phyloP scores from a whole-genome alignment of 2,113 vertebrate species.

The Brienomyrus longianalis region DNA sequence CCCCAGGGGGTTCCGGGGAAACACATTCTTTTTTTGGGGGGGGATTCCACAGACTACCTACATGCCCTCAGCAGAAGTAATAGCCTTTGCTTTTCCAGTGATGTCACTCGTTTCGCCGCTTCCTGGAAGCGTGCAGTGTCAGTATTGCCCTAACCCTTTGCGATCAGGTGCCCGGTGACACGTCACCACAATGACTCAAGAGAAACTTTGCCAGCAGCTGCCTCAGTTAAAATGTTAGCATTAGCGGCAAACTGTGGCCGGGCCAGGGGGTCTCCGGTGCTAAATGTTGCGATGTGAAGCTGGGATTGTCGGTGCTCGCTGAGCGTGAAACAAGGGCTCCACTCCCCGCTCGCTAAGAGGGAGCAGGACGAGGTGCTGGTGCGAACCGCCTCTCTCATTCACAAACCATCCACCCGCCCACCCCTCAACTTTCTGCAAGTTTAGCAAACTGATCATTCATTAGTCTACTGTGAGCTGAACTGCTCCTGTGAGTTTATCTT shows the following conservation, averaged over 20 bases:
- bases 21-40: background rate
- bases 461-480: background rate
- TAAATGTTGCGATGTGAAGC: background rate
- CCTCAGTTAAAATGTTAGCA: background rate
- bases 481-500: background rate
- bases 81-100: background rate
- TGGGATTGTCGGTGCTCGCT: background rate
- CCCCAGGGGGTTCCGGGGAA: slow-evolving; percentile 14
- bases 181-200: background rate
- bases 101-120: background rate
- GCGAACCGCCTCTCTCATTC: background rate
- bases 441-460: slow-evolving; percentile 1
- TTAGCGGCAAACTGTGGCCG: background rate
- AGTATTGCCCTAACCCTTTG: background rate
- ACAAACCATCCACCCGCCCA: background rate
- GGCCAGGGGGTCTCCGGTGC: background rate
- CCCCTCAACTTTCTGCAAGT: background rate
- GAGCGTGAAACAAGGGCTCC: background rate
- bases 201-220: background rate
- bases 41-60: background rate
- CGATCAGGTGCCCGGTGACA: background rate
- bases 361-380: background rate
- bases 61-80: background rate
- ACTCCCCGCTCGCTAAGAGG: background rate
- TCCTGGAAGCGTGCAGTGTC: background rate